Conservation (phyloP, 1,140 invertebrate species). For the Drosophila malerkotliana region DNA sequence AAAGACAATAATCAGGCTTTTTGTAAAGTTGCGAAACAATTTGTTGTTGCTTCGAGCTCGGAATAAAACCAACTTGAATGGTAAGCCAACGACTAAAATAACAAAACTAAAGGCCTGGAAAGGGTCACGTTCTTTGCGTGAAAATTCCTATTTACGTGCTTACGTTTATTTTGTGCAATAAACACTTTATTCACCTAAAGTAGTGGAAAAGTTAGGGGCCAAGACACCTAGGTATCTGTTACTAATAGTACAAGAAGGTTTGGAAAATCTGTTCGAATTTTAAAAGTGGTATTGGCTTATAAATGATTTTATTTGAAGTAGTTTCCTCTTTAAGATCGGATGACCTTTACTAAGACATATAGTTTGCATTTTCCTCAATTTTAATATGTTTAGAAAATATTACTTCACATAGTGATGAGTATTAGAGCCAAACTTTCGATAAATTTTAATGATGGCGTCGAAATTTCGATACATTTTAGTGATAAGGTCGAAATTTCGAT, state of each 20-base stretch:
- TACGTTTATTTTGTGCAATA: slow-evolving; percentile 14
- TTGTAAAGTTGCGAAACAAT: slow-evolving; percentile 29
- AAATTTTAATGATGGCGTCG: slow-evolving; percentile 8
- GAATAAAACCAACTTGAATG: slow-evolving; percentile 49
- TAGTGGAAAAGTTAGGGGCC: slow-evolving; percentile 35
- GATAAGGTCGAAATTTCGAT: too few species aligned
- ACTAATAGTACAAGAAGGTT: too few species aligned
- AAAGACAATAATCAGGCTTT: slow-evolving; percentile 23
- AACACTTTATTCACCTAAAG: slow-evolving; percentile 42
- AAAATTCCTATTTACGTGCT: slow-evolving; percentile 26
- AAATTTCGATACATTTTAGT: too few species aligned
- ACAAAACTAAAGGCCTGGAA: slow-evolving; percentile 34
- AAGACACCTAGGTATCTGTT: slow-evolving; percentile 4
- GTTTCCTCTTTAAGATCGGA: too few species aligned
- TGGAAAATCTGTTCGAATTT: too few species aligned
- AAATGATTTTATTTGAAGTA: too few species aligned
- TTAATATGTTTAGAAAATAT: too few species aligned
- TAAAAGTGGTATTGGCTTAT: too few species aligned
- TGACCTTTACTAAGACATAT: too few species aligned
- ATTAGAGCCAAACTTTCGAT: slow-evolving; percentile 18
- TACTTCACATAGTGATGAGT: too few species aligned
- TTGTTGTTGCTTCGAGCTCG: slow-evolving; percentile 28
- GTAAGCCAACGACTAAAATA: slow-evolving; percentile 29
- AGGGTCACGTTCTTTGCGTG: slow-evolving; percentile 64
- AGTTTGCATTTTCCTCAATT: too few species aligned